Evolutionary conservation across 2,888 invertebrate species (phyloP).

Genomic region (Diarsia brunnea): DNA sequence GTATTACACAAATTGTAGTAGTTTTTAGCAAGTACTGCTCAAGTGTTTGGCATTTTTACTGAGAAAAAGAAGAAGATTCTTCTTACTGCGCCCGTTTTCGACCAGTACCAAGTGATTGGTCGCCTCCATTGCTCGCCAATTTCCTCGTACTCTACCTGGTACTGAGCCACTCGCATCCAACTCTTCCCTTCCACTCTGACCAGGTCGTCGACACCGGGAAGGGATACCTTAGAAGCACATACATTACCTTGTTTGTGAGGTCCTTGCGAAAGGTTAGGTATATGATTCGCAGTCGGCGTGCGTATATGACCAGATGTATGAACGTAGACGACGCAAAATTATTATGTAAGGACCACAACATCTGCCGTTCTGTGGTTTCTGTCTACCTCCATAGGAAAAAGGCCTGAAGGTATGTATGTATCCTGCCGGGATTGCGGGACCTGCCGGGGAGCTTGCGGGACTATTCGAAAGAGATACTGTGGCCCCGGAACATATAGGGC

Average conservation of each 20-base stretch:
- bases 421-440: no score
- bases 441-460: no score
- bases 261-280: no score
- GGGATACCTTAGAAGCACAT: neutral
- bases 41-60: neutral
- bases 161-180: no score
- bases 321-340: neutral
- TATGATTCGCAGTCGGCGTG: neutral
- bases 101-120: neutral
- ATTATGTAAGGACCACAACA: neutral
- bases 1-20: slow-evolving; percentile 7
- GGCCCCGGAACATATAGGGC: no score
- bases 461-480: no score
- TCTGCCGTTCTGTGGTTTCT: neutral
- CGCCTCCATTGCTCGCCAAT: neutral
- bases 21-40: neutral
- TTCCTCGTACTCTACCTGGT: neutral
- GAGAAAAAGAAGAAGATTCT: neutral
- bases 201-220: neutral
- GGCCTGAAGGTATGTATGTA: neutral
- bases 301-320: neutral
- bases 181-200: neutral
- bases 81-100: no score
- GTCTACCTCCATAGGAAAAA: neutral
- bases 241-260: neutral